These are phyloP conservation scores for Eupithecia tripunctaria DNA, from an alignment of 2,888 invertebrate genomes.

Conservation along the genomic window DNA sequence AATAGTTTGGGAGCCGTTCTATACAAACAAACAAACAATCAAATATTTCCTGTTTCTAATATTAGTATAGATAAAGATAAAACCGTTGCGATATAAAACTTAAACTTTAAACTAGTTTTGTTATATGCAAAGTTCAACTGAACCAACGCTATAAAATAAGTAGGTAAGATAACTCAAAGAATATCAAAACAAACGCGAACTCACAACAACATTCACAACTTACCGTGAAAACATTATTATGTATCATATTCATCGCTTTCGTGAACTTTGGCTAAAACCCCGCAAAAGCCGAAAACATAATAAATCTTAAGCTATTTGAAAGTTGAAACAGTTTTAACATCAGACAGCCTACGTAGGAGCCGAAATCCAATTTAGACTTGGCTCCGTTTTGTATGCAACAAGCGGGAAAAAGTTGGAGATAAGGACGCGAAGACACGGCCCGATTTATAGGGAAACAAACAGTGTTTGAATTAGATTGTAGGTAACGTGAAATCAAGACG, in stretches of 20 bases:
- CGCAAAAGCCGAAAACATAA: conserved; percentile 40
- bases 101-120: not conserved
- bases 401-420: conserved; percentile 20
- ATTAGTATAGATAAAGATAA: not conserved
- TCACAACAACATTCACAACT: not conserved
- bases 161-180: not conserved
- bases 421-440: not conserved
- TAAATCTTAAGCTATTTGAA: conserved; percentile 42
- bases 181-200: conserved; percentile 9
- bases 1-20: too few relatives aligned
- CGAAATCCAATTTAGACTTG: conserved; percentile 42
- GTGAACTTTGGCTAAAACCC: conserved; percentile 14
- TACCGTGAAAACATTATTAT: conserved; percentile 1
- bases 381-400: conserved; percentile 35
- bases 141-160: not conserved
- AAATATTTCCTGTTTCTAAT: too few relatives aligned
- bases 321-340: conserved; percentile 34
- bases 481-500: not conserved
- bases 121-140: not conserved
- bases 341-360: conserved; percentile 33
- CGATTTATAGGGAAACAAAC: not conserved
- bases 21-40: too few relatives aligned
- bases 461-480: not conserved
- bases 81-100: not conserved
- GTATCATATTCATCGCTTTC: conserved; percentile 15